Evolutionary conservation across 2,888 invertebrate genomes (phyloP), one percentile per base, ranked within the genome.

Genomic region (Enoplolaimus lenunculus): DNA sequence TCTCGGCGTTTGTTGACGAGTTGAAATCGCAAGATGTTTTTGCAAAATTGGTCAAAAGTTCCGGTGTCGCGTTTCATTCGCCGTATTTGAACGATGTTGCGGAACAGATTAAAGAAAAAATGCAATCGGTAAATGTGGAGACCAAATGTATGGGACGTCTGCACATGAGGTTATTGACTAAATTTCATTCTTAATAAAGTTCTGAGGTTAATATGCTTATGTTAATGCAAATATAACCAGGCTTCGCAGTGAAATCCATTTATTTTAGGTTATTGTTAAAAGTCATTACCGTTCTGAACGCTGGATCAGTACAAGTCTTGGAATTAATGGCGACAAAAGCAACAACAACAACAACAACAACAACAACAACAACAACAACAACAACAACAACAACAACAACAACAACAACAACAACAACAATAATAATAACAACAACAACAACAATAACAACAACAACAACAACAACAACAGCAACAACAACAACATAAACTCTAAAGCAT

Each of bases 41-140:
- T 80, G 91, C 90, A 26, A 90, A 88, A 75, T 86, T 86, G 73
- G 92, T 93, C 0, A 88, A 89, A 77, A 90, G 90, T 78, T 88
- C 90, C 45, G 89, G 90, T 68, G 87, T 89, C 73, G 93, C 93
- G n/a, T 94, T 94, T 85, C 94, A 95, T 84, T 92, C 92, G 82
- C 88, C 88, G 81, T 91, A 91, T 82, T 90, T 94, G 78, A 88
- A 89, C 1, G 86, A 88, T 35, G 91, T 90, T 60, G 92, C 90
- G 70, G 90, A 91, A 33, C 88, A 87, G 81, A 85, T 94, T 77
- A 86, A 88, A 71, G 85, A 86, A 76, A 87, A 87, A 73, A 85
- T 93, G 65, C 89, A 91, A 77, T 87, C 87, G 77, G 86, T 88
- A n/a, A n/a, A n/a, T n/a, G 0, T 72, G 65, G 3, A 3, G 26